phyloP scores from a whole-genome alignment of 2,797 vertebrate genomes.

The Bovichtus diacanthus region DNA sequence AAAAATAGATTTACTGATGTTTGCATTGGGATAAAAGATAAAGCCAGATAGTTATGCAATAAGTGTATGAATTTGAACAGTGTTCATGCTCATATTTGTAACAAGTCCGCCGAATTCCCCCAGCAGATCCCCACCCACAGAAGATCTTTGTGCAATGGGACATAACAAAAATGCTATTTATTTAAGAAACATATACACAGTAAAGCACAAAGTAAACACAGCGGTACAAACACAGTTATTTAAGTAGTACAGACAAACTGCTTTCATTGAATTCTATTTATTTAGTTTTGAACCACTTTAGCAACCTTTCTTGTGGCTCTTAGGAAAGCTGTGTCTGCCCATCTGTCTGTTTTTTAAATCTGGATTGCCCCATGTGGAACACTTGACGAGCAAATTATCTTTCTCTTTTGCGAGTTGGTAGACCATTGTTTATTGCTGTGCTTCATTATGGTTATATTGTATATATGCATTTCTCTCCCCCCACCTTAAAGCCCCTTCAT shows the following conservation, averaged over 20 bases:
- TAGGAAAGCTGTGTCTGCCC: neutral
- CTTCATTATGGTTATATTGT: neutral
- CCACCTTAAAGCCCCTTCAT: too few relatives aligned
- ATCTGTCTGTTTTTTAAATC: neutral
- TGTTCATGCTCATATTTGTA: neutral
- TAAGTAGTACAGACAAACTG: too few relatives aligned
- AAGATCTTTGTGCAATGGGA: neutral
- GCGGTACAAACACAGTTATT: neutral
- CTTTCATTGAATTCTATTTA: too few relatives aligned
- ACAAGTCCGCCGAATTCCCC: neutral
- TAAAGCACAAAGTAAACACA: neutral
- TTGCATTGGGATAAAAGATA: constrained; percentile 40
- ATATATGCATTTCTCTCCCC: too few relatives aligned
- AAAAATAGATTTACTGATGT: constrained; percentile 45
- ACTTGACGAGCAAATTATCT: neutral
- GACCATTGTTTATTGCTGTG: neutral
- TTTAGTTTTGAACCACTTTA: neutral
- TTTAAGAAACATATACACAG: neutral
- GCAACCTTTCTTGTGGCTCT: neutral
- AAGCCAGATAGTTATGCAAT: constrained; percentile 24
- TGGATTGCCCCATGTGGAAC: neutral
- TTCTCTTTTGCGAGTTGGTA: neutral
- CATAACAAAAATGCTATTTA: neutral
- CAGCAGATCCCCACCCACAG: neutral
- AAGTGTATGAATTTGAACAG: constrained; percentile 8